Evolutionary conservation across 2,888 invertebrate genomes (phyloP).

Genomic region (Punctoribates punctum): DNA sequence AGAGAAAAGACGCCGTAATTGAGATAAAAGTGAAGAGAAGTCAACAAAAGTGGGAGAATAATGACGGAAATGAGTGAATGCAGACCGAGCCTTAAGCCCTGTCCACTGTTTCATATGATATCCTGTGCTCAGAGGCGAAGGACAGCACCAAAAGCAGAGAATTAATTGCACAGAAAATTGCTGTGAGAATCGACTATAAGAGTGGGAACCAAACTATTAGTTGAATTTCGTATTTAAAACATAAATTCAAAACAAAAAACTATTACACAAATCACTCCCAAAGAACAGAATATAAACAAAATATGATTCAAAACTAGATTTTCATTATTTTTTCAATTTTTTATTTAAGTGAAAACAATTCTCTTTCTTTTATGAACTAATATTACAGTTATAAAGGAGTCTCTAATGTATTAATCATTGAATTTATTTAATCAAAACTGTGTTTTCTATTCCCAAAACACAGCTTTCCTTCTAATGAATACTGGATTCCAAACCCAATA

Average conservation of each 20-base stretch:
- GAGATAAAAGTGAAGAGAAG: background rate
- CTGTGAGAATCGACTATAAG: too few relatives aligned
- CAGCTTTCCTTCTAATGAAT: background rate
- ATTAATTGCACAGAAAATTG: too few relatives aligned
- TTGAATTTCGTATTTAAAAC: too few relatives aligned
- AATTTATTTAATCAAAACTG: background rate
- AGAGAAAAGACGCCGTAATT: constrained; percentile 1
- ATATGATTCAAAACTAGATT: background rate
- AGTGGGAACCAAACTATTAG: too few relatives aligned
- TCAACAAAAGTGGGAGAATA: background rate
- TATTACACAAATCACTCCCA: too few relatives aligned
- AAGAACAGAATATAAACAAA: too few relatives aligned
- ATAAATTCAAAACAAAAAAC: too few relatives aligned
- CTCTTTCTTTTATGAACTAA: background rate
- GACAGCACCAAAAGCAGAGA: background rate
- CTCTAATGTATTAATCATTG: background rate
- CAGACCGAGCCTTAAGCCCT: too few relatives aligned
- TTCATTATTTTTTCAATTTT: background rate
- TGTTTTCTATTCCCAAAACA: constrained; percentile 3
- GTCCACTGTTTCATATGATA: background rate
- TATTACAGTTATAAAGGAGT: background rate
- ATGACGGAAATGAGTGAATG: constrained; percentile 37
- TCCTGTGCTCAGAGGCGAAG: constrained; percentile 11
- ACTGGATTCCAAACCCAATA: background rate
- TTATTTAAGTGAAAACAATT: background rate